Percentiles rank a stretch among this genome's conserved stretches.
These are phyloP conservation scores for Lepidochitona cinerea DNA, from an alignment of 2,888 invertebrate genomes.

Conservation along the genomic window DNA sequence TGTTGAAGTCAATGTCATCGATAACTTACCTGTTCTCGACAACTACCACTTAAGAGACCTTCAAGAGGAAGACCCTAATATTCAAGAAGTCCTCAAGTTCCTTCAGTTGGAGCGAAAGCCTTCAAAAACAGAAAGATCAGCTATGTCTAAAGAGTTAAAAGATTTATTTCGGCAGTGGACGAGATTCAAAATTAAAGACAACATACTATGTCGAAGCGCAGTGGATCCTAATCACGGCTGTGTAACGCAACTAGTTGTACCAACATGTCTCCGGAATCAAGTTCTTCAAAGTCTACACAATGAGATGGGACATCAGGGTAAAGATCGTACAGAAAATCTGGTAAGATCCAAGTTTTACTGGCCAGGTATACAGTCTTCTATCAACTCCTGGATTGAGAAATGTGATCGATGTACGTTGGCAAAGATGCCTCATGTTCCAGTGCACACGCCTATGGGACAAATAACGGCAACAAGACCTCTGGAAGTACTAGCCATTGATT, in stretches of 20 bases:
- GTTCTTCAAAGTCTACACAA: constrained; percentile 22
- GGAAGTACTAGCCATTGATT: constrained; percentile 28
- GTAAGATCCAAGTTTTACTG: constrained; percentile 14
- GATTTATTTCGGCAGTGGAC: not conserved
- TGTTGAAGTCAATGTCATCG: no score
- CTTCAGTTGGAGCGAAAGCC: not conserved
- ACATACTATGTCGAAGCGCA: constrained; percentile 13
- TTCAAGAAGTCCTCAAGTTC: not conserved
- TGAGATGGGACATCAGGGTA: constrained; percentile 22
- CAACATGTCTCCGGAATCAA: not conserved
- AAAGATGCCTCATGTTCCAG: constrained; percentile 8
- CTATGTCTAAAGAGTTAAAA: not conserved
- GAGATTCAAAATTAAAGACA: not conserved
- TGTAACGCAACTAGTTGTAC: constrained; percentile 14
- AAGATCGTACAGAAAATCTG: constrained; percentile 9
- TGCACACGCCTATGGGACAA: constrained; percentile 8
- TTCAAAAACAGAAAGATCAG: not conserved
- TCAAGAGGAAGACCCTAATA: not conserved
- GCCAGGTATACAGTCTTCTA: constrained; percentile 17
- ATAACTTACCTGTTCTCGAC: no score
- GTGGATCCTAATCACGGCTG: constrained; percentile 3
- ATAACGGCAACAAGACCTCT: constrained; percentile 12
- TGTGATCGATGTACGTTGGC: constrained; percentile 16
- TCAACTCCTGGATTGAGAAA: constrained; percentile 8
- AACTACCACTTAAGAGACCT: constrained; percentile 1